Percentiles rank a stretch among this genome's conserved stretches.
These are phyloP conservation scores for Drosophila lini DNA, from an alignment of 1,140 invertebrate genomes.

Conservation along the genomic window DNA sequence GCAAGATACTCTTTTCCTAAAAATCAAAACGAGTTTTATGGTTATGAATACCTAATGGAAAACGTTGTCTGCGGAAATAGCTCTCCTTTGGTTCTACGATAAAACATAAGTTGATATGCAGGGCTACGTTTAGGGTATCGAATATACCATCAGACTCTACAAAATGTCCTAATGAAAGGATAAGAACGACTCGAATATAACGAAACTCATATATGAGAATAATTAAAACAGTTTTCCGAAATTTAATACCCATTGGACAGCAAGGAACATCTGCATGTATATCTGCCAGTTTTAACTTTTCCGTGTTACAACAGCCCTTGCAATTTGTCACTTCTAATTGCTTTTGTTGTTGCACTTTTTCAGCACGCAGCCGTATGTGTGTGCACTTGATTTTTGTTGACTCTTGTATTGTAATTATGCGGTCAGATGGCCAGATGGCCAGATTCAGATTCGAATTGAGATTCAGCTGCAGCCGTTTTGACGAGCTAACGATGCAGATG, in stretches of 20 bases:
- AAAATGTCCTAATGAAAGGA: not conserved
- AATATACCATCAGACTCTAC: not conserved
- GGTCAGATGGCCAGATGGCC: constrained; percentile 39
- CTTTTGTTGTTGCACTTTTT: constrained; percentile 41
- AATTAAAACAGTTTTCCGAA: constrained; percentile 62
- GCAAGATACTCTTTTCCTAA: not conserved
- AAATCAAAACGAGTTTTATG: too few species aligned
- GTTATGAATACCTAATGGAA: not conserved
- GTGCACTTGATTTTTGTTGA: constrained; percentile 69
- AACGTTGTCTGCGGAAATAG: not conserved
- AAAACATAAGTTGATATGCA: not conserved
- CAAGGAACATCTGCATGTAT: constrained; percentile 31
- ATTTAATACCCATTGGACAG: constrained; percentile 48
- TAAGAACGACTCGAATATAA: constrained; percentile 11
- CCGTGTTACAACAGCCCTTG: constrained; percentile 27
- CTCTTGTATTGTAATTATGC: constrained; percentile 65
- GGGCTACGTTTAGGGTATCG: not conserved
- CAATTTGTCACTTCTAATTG: constrained; percentile 77
- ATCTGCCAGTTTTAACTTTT: constrained; percentile 24
- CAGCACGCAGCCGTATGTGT: constrained; percentile 10
- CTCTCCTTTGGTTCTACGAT: not conserved
- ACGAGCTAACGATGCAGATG: constrained; percentile 50
- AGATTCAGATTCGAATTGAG: constrained; percentile 44
- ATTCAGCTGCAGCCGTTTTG: constrained; percentile 35
- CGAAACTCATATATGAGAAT: constrained; percentile 53